Base-by-base conservation (phyloP, 2,797 vertebrate genomes). In the Sebastes melanostomus region DNA sequence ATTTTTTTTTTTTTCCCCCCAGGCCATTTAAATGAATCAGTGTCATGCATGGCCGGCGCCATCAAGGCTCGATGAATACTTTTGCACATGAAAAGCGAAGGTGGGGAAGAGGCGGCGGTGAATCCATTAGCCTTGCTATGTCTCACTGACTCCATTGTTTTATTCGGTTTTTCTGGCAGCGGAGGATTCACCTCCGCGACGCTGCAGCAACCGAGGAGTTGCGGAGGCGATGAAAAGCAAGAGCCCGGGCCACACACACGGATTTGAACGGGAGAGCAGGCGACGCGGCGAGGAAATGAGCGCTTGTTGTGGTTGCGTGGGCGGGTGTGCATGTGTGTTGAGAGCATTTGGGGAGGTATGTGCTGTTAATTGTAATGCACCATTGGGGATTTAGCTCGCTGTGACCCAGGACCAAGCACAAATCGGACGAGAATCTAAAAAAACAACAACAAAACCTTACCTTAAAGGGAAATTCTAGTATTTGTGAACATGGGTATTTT, bases 111-210 rank as follows among this genome's bases (percentile, higher is more conserved):
- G 88, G 90, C 77, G 86, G 84, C 71, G 72, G 88, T 77, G 90
- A 93, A 94, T 93, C 93, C 90, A 94, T 95, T 95, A 94, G 91
- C 90, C 86, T 63, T 75, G 92, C 92, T 84, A 89, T 90, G 93
- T 94, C 88, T 93, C 91, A 91, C 88, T 91, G 91, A 89, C 90
- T 93, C 90, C 92, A 91, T 92, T 94, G 94, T 95, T 94, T 92
- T 90, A 93, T 87, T 86, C 89, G 24, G 77, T 87, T 90, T 91
- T 78, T 77, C 84, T 73, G 79, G 88, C 88, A 85, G 92, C 77
- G 25, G 54, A 81, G 87, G 88, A 80, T 85, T 90, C 86, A 88
- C 89, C 90, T 85, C 86, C n/a, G 62, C 10, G 34, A 60, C 52
- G 78, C 69, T 24, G 78, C 76, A 12, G 58, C 65, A 50, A 78